These are phyloP conservation scores for Apaloderma vittatum DNA, from an alignment of 2,113 vertebrate genomes.

Conservation along the genomic window DNA sequence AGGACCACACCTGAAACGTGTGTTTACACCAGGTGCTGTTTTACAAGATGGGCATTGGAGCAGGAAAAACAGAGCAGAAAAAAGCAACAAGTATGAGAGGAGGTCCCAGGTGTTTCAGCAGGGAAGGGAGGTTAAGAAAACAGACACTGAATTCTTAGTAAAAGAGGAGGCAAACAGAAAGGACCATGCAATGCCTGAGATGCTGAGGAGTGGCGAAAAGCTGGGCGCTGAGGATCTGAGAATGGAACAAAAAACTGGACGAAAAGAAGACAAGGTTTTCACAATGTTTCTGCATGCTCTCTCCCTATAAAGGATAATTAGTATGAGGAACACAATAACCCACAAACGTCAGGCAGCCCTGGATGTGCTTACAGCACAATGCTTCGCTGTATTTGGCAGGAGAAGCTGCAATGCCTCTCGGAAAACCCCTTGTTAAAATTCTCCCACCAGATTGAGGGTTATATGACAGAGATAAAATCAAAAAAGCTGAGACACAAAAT, in stretches of 20 bases:
- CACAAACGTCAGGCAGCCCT: background rate
- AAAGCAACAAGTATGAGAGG: constrained; percentile 23
- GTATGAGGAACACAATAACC: constrained; percentile 35
- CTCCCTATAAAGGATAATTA: constrained; percentile 33
- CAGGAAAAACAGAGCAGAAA: constrained; percentile 8
- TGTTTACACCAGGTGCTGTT: constrained; percentile 61
- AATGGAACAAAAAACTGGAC: constrained; percentile 23
- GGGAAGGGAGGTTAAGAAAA: constrained; percentile 15
- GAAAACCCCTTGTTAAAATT: constrained; percentile 55
- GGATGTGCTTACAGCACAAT: constrained; percentile 52
- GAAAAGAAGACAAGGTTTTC: constrained; percentile 23
- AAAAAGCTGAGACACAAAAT: background rate
- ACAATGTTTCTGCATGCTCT: constrained; percentile 29
- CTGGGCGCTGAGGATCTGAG: background rate
- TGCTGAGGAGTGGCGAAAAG: background rate
- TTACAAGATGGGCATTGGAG: background rate
- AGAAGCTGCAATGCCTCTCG: constrained; percentile 41
- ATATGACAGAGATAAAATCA: constrained; percentile 38
- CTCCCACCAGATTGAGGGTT: constrained; percentile 25
- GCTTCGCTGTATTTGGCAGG: constrained; percentile 43
- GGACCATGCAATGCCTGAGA: background rate
- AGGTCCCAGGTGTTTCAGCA: constrained; percentile 25
- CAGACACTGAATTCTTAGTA: background rate
- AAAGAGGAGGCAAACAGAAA: constrained; percentile 18
- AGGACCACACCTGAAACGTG: constrained; percentile 58